These are phyloP conservation scores for Netelia fuscicornis DNA, from an alignment of 2,888 invertebrate genomes.

Conservation along the genomic window DNA sequence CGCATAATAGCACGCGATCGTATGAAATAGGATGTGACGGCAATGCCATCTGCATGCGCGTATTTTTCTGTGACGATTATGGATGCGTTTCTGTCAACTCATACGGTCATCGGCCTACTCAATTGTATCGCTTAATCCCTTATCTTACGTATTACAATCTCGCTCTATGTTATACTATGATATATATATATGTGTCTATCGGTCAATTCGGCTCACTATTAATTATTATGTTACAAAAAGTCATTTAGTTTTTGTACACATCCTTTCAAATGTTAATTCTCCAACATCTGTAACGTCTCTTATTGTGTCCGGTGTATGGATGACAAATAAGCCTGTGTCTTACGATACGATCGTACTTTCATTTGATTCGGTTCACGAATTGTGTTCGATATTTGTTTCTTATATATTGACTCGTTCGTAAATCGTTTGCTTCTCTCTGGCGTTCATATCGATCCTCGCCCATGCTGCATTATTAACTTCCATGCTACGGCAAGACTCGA, in stretches of 20 bases:
- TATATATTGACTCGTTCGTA: not conserved
- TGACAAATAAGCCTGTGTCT: constrained; percentile 22
- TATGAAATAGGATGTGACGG: not conserved
- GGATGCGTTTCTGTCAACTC: constrained; percentile 38
- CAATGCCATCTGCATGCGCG: not conserved
- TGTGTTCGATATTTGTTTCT: not conserved
- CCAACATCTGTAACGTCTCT: constrained; percentile 32
- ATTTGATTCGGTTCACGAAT: constrained; percentile 41
- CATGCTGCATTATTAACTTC: constrained; percentile 8
- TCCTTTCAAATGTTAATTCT: constrained; percentile 23
- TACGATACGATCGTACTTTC: constrained; percentile 53
- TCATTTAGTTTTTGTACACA: constrained; percentile 52
- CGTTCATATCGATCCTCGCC: not conserved
- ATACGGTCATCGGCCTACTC: constrained; percentile 21
- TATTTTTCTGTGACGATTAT: not conserved
- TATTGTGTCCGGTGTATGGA: constrained; percentile 1
- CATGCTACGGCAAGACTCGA: constrained; percentile 59
- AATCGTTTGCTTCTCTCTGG: not conserved
- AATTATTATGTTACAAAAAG: constrained; percentile 76
- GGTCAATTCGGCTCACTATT: constrained; percentile 28
- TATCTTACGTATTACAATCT: constrained; percentile 50
- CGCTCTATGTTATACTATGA: constrained; percentile 25
- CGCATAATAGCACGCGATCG: constrained; percentile 5
- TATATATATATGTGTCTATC: constrained; percentile 25
- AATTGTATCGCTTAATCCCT: constrained; percentile 24